Conservation (phyloP, 1,140 invertebrate genomes). For the Camponotus floridanus region DNA sequence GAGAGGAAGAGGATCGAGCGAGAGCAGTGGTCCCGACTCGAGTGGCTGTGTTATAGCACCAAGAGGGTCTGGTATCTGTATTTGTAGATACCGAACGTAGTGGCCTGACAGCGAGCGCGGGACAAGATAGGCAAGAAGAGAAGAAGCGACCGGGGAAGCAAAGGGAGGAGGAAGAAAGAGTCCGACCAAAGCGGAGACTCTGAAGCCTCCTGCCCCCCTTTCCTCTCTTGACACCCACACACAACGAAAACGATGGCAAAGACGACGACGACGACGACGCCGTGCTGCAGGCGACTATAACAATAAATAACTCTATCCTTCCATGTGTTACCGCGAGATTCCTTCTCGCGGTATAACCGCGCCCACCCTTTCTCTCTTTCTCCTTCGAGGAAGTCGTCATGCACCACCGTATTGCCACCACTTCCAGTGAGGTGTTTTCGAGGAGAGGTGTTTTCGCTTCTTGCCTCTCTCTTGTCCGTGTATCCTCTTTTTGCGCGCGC, state of each 20-base stretch:
- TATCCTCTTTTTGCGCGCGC: background rate
- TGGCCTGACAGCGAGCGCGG: constrained; percentile 56
- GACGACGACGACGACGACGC: constrained; percentile 77
- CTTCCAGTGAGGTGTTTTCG: constrained; percentile 64
- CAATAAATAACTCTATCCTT: constrained; percentile 85
- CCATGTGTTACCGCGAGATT: constrained; percentile 83
- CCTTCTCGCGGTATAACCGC: constrained; percentile 78
- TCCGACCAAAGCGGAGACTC: constrained; percentile 71
- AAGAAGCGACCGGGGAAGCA: constrained; percentile 34
- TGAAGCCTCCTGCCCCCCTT: constrained; percentile 67
- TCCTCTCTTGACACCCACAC: constrained; percentile 81
- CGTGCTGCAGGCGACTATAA: constrained; percentile 80
- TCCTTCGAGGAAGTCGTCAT: constrained; percentile 75
- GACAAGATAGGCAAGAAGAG: constrained; percentile 64
- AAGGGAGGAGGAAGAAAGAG: constrained; percentile 38
- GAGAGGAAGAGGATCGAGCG: constrained; percentile 36
- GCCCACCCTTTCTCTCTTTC: constrained; percentile 72
- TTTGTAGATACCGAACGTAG: constrained; percentile 80
- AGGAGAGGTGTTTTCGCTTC: constrained; percentile 37
- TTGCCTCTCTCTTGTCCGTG: background rate
- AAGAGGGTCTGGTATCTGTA: constrained; percentile 80
- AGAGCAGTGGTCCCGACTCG: constrained; percentile 27
- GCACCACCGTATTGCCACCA: constrained; percentile 75
- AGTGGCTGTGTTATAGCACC: constrained; percentile 78
- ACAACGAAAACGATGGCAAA: constrained; percentile 75